Percentiles rank a stretch among this genome's conserved stretches.
Evolutionary conservation across 2,113 vertebrate species (phyloP).

Genomic region (Genyomyrus donnyi): DNA sequence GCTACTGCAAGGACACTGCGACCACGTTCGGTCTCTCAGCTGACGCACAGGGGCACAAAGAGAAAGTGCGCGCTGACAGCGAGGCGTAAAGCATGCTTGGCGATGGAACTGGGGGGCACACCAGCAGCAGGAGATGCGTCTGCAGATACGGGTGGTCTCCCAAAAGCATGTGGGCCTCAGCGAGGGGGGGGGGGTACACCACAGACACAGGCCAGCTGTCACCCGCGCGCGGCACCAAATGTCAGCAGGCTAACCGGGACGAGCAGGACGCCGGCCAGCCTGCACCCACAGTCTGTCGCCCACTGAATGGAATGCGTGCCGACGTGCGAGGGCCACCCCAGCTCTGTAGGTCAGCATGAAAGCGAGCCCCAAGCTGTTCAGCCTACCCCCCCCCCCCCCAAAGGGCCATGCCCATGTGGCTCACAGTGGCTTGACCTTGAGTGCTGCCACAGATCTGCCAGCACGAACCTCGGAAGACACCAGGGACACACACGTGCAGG

Average conservation of each 20-base stretch:
- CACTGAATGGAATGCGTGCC: neutral
- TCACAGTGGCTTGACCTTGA: slow-evolving; percentile 15
- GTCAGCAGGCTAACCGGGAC: slow-evolving; percentile 1
- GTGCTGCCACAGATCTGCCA: slow-evolving; percentile 20
- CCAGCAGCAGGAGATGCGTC: neutral
- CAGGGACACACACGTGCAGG: neutral
- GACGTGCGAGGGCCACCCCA: neutral
- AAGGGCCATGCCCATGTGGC: neutral
- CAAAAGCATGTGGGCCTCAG: slow-evolving; percentile 4
- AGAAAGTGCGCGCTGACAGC: neutral
- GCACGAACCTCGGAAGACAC: neutral
- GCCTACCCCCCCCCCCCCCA: neutral
- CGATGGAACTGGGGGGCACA: neutral
- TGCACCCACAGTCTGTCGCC: neutral
- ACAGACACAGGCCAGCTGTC: slow-evolving; percentile 16
- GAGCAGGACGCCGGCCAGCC: neutral
- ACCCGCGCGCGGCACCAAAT: slow-evolving; percentile 4
- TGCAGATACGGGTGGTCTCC: slow-evolving; percentile 11
- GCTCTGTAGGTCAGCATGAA: neutral
- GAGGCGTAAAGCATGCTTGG: neutral
- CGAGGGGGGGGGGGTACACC: neutral
- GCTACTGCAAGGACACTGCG: no score
- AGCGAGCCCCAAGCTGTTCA: slow-evolving; percentile 27
- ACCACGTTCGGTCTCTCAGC: neutral
- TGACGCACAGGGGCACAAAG: neutral